phyloP scores from a whole-genome alignment of 2,113 vertebrate species.

The Podarcis raffonei region DNA sequence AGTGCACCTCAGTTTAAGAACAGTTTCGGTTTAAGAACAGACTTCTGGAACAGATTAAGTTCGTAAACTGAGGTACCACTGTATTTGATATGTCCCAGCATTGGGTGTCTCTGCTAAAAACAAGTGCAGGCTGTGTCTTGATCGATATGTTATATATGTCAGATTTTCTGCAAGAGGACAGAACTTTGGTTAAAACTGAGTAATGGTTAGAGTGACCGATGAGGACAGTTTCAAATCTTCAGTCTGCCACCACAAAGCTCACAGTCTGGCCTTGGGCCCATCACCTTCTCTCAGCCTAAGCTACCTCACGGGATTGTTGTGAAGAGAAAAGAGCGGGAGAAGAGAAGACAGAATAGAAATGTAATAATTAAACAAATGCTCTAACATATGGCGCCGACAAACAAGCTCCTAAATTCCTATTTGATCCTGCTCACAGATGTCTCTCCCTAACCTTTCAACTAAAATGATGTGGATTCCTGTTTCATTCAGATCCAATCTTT shows the following conservation, averaged over 20 bases:
- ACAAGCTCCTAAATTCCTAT: neutral
- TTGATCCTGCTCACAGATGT: neutral
- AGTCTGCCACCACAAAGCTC: neutral
- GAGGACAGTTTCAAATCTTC: neutral
- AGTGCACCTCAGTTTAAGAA: too few relatives aligned
- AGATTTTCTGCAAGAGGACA: neutral
- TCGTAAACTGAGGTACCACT: neutral
- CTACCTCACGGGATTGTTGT: neutral
- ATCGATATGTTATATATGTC: neutral
- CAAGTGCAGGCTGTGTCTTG: neutral
- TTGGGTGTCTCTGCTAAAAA: neutral
- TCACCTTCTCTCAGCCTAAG: neutral
- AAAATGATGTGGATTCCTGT: neutral
- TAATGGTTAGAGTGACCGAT: neutral
- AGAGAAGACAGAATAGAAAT: neutral
- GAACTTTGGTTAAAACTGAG: neutral
- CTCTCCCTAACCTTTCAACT: neutral
- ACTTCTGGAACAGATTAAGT: too few relatives aligned
- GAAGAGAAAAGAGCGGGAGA: neutral
- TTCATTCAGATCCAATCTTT: neutral
- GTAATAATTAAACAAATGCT: neutral
- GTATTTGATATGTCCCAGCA: neutral
- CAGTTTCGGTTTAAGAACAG: too few relatives aligned
- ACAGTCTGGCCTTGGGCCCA: neutral
- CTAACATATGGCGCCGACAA: neutral